A percentile compares a stretch with the other conserved stretches of the same genome.
These are phyloP conservation scores for Phragmatobia fuliginosa DNA, from an alignment of 2,888 invertebrate species.

Conservation along the genomic window DNA sequence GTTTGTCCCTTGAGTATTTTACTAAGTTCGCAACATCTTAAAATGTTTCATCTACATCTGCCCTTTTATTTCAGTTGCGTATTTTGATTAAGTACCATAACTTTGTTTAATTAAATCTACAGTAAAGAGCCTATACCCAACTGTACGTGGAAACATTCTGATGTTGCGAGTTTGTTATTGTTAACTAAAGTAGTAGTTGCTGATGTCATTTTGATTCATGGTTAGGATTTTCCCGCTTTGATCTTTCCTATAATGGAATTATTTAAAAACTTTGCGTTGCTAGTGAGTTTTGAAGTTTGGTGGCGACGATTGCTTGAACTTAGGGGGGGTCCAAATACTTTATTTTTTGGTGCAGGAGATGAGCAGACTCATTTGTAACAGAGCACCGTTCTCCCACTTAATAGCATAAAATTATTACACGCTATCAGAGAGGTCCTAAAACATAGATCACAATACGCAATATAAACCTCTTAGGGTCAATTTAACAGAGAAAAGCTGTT, in stretches of 20 bases:
- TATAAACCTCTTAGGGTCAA: too few species aligned
- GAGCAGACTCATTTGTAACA: too few species aligned
- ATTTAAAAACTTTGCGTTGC: too few species aligned
- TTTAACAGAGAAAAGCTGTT: not conserved
- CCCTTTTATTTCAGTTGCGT: not conserved
- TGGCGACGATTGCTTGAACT: not conserved
- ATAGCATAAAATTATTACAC: not conserved
- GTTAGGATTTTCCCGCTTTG: not conserved
- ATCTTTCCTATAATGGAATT: not conserved
- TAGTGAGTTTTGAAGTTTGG: too few species aligned
- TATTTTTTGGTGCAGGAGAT: too few species aligned
- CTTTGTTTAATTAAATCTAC: not conserved
- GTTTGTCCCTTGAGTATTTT: not conserved
- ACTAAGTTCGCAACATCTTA: not conserved
- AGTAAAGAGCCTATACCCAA: not conserved
- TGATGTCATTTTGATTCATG: too few species aligned
- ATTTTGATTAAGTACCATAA: not conserved
- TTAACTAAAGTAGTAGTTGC: not conserved
- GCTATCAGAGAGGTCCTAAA: not conserved
- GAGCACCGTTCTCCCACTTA: not conserved
- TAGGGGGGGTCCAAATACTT: not conserved
- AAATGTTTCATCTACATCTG: not conserved
- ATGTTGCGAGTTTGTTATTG: not conserved
- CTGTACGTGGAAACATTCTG: not conserved
- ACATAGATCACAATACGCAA: too few species aligned